Evolutionary conservation across 2,113 vertebrate species (phyloP).

Genomic region (Ammodramus savannarum): DNA sequence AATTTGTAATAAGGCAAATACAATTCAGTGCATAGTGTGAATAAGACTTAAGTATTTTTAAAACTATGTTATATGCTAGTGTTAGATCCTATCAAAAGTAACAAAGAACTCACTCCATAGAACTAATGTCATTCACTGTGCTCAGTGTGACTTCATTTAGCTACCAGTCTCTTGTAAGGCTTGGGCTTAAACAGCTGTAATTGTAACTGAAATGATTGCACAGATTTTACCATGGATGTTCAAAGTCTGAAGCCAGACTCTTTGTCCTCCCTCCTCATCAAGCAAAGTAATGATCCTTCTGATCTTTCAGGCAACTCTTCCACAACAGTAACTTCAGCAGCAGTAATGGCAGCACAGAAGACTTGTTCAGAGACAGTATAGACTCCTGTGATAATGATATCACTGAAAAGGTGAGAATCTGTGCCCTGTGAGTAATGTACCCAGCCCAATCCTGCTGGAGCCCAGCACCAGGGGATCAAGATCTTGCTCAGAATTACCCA

Average conservation of each 20-base stretch:
- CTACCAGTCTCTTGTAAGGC: background rate
- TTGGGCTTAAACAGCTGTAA: background rate
- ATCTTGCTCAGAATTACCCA: background rate
- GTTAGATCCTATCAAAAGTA: background rate
- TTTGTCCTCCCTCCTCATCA: conserved; percentile 25
- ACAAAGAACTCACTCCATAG: background rate
- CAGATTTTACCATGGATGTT: background rate
- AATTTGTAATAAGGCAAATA: background rate
- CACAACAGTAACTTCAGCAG: conserved; percentile 97
- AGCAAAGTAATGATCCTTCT: conserved; percentile 54
- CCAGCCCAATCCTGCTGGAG: background rate
- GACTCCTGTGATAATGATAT: conserved; percentile 94
- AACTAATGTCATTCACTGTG: background rate
- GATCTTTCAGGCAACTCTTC: conserved; percentile 85
- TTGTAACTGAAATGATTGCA: background rate
- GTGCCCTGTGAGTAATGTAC: background rate
- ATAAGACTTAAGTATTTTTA: background rate
- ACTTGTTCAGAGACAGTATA: conserved; percentile 93
- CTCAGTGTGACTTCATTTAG: conserved; percentile 26
- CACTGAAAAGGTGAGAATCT: conserved; percentile 86
- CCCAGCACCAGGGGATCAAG: background rate
- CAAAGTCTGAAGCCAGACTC: background rate
- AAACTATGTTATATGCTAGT: background rate
- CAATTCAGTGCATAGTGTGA: background rate
- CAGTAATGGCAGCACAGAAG: conserved; percentile 94